phyloP scores from a whole-genome alignment of 2,797 vertebrate genomes.

The Dryobates pubescens region DNA sequence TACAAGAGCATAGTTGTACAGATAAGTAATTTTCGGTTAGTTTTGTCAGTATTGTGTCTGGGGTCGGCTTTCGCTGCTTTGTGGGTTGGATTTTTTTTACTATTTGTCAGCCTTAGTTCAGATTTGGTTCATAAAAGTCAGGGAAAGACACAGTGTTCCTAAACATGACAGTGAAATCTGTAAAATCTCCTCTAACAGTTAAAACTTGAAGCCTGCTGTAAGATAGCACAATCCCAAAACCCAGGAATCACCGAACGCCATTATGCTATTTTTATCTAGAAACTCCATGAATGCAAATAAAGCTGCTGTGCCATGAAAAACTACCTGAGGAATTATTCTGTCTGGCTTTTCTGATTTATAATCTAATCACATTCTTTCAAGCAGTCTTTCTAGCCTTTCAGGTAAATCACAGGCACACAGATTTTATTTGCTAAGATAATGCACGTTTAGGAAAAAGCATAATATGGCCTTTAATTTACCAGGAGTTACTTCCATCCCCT shows the following conservation, averaged over 20 bases:
- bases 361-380: conserved; percentile 45
- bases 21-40: not conserved
- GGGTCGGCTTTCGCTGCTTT: not conserved
- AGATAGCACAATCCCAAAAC: not conserved
- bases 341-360: conserved; percentile 48
- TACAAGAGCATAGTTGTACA: not conserved
- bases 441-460: not conserved
- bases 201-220: not conserved
- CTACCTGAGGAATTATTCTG: conserved; percentile 35
- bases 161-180: not conserved
- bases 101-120: not conserved
- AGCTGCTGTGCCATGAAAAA: not conserved
- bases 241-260: not conserved
- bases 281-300: not conserved
- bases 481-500: rapidly evolving
- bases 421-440: not conserved
- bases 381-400: conserved; percentile 36
- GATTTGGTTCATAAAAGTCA: not conserved
- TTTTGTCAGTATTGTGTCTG: not conserved
- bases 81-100: not conserved
- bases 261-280: conserved; percentile 1
- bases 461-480: not conserved
- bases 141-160: not conserved
- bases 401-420: not conserved
- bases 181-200: not conserved